Evolutionary conservation across 1,140 invertebrate genomes (phyloP).

Genomic region (Heliconius himera): DNA sequence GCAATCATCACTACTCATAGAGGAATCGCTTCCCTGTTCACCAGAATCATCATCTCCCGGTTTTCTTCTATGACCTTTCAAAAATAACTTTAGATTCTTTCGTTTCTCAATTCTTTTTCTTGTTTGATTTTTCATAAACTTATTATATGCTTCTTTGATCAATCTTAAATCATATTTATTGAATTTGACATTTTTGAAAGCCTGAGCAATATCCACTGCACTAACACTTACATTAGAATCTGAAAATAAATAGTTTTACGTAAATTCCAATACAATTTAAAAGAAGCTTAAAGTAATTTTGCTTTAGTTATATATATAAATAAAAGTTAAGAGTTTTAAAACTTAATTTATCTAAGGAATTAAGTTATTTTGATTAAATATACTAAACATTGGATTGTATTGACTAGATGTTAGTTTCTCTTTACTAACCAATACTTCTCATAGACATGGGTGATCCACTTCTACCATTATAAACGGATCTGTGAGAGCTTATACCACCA

Average conservation of each 20-base stretch:
- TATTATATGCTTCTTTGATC: constrained; percentile 63
- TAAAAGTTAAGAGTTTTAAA: neutral
- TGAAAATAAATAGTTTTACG: constrained; percentile 44
- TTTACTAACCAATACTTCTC: constrained; percentile 59
- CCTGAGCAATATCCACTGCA: constrained; percentile 61
- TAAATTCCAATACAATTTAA: no score
- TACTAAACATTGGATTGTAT: no score
- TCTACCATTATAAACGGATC: constrained; percentile 57
- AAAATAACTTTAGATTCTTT: constrained; percentile 50
- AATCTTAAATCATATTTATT: constrained; percentile 59
- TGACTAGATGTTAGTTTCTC: neutral
- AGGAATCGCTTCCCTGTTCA: constrained; percentile 64
- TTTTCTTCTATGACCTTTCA: constrained; percentile 49
- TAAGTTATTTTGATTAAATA: no score
- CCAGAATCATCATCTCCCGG: constrained; percentile 58
- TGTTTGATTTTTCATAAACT: constrained; percentile 48
- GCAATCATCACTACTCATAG: constrained; percentile 65
- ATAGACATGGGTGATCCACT: constrained; percentile 61
- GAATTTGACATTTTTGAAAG: constrained; percentile 62
- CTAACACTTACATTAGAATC: constrained; percentile 60
- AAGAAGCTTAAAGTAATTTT: no score
- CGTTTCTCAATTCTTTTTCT: constrained; percentile 61
- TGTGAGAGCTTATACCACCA: constrained; percentile 48
- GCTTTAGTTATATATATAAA: neutral
- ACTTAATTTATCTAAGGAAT: neutral